These are phyloP conservation scores for Macropodus opercularis DNA, from an alignment of 2,797 vertebrate genomes.

Conservation along the genomic window DNA sequence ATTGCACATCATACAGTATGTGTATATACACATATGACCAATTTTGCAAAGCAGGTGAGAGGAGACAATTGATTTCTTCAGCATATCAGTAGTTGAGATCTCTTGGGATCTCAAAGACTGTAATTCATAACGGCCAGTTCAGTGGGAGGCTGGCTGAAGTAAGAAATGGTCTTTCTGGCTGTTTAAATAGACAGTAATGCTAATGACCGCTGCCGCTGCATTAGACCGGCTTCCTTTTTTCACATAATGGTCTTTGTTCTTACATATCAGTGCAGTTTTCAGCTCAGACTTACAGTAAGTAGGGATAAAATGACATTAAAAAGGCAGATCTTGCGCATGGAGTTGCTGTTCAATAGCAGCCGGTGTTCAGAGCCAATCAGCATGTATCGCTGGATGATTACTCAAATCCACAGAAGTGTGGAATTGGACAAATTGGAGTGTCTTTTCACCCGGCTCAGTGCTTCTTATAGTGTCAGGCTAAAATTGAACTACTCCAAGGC, in stretches of 20 bases:
- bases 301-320: conserved; percentile 24
- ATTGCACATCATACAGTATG: too few relatives aligned
- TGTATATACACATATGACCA: too few relatives aligned
- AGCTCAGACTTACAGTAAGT: conserved; percentile 25
- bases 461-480: conserved; percentile 64
- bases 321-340: conserved; percentile 33
- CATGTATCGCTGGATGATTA: conserved; percentile 68
- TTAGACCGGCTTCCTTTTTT: conserved; percentile 9
- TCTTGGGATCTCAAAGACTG: conserved; percentile 1
- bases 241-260: conserved; percentile 7
- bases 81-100: background rate
- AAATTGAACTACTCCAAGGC: conserved; percentile 69
- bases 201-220: conserved; percentile 15
- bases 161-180: background rate
- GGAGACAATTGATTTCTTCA: background rate
- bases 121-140: conserved; percentile 5
- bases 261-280: conserved; percentile 19
- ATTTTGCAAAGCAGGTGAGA: too few relatives aligned
- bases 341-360: conserved; percentile 45
- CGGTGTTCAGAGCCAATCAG: conserved; percentile 69
- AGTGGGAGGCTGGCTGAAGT: background rate
- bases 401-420: conserved; percentile 68
- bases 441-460: conserved; percentile 63
- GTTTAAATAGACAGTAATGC: background rate
- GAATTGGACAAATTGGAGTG: conserved; percentile 73